Base-by-base conservation (phyloP, 30 jellyfish, hydroid and myxozoan species). In the Chironex yamaguchii region DNA sequence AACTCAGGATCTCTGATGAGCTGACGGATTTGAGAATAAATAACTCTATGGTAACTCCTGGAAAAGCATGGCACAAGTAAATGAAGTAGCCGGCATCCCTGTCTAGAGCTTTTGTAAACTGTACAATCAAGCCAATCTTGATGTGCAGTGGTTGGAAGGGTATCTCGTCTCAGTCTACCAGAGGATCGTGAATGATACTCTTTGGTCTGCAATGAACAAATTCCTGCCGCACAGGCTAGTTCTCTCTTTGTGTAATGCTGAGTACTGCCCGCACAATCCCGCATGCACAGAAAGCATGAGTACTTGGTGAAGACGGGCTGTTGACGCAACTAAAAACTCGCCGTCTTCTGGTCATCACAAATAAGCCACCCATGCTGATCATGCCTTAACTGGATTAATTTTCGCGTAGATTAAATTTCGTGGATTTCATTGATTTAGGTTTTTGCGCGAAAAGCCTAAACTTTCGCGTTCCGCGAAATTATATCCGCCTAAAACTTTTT, bases 21-120 rank as follows among this genome's bases (percentile, higher is more conserved):
- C 86, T 72, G 74, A n/a, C 86, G 74, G 21, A 75, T 48, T 42
- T 36, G 88, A 48, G 84, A 78, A 35, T 75, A 25, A 75, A 22
- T 72, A 21, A 48, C 76, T 75, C 80, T 49, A 35, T 52, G 23
- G 81, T 21, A 51, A 48, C 20, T 21, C 31, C 23, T 25, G 88
- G 88, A 75, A 28, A 67, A 67, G 81, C 81, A 22, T 31, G 52
- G 49, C 81, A 34, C 81, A 67, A 67, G 81, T 67, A 24, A 6
- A 30, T 23, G 35, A 67, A 22, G 81, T 27, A 67, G 52, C 27
- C n/a, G 6, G 62, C 81, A 23, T 67, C 81, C 49, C 35, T 67
- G 23, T 67, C 81, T 62, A 22, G 81, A 23, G 81, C 81, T 67
- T 67, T 67, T 12, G 49, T 11, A 34, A 67, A 22, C 49, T 67